A percentile compares a stretch with the other conserved stretches of the same genome.
These are phyloP conservation scores for Dysidea cf. avara DNA, from an alignment of 37 sponge, comb jelly and placozoan species.

Conservation along the genomic window DNA sequence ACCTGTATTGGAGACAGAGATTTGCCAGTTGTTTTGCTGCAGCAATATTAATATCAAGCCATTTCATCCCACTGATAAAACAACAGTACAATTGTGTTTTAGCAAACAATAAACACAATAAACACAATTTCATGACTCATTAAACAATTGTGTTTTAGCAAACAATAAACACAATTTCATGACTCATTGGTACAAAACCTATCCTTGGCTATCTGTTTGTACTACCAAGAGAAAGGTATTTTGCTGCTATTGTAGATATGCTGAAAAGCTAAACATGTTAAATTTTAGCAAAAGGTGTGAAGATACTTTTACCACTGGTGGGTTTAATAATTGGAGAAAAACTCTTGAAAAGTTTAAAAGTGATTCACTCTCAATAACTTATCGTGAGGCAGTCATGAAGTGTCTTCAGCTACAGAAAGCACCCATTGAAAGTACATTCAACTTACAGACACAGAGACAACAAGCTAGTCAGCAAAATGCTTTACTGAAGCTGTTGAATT, in stretches of 20 bases:
- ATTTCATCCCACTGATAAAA: too few species aligned
- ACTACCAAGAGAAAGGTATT: conserved; percentile 17
- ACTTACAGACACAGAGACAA: background rate
- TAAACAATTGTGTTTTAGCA: too few species aligned
- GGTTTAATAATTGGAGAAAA: conserved; percentile 64
- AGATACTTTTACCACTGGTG: conserved; percentile 25
- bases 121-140: too few species aligned
- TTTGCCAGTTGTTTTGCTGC: too few species aligned
- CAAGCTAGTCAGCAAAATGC: conserved; percentile 10
- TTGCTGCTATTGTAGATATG: conserved; percentile 46
- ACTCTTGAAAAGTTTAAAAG: conserved; percentile 30
- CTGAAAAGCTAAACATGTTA: background rate
- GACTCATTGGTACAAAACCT: too few species aligned
- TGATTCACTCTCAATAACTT: conserved; percentile 6
- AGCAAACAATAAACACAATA: too few species aligned
- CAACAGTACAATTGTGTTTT: too few species aligned
- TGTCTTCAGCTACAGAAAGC: background rate
- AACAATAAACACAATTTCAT: too few species aligned
- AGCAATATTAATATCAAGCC: too few species aligned
- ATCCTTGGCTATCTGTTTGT: conserved; percentile 31
- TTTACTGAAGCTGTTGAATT: conserved; percentile 24
- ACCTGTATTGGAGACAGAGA: too few species aligned
- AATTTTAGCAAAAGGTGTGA: conserved; percentile 27
- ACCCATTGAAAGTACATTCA: conserved; percentile 7
- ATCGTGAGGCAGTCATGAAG: conserved; percentile 34